Percentiles rank a stretch among this genome's conserved stretches.
Conservation (phyloP, 2,888 invertebrate genomes). For the Patella pellucida region DNA sequence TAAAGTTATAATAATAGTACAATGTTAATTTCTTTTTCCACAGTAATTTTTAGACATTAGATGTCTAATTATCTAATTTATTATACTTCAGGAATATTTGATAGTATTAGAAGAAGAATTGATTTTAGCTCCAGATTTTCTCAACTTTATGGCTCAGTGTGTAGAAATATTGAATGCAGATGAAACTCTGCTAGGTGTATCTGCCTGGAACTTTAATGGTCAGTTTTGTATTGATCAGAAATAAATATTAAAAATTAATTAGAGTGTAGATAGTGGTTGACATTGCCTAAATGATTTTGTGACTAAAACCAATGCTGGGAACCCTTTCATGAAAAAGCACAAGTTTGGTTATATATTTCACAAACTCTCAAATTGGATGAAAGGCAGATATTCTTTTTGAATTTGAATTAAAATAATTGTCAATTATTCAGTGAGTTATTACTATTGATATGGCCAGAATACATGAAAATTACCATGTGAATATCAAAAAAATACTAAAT, state of each 20-base stretch:
- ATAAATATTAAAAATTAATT: no score
- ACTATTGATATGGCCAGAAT: no score
- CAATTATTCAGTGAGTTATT: no score
- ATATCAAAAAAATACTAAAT: neutral
- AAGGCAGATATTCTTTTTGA: no score
- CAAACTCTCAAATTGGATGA: no score
- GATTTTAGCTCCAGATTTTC: slow-evolving; percentile 73
- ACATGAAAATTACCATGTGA: neutral
- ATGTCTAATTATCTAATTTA: neutral
- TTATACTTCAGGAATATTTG: slow-evolving; percentile 67
- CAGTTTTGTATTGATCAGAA: neutral
- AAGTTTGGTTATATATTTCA: no score
- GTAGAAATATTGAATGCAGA: slow-evolving; percentile 70
- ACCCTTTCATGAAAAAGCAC: no score
- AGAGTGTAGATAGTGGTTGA: no score
- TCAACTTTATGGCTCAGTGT: slow-evolving; percentile 72
- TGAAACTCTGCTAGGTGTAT: slow-evolving; percentile 67
- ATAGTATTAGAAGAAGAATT: slow-evolving; percentile 74
- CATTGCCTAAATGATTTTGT: no score
- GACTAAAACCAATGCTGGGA: no score
- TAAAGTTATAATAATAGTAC: no score
- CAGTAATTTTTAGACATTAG: neutral
- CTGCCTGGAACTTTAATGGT: slow-evolving; percentile 73
- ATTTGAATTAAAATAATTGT: no score
- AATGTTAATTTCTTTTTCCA: neutral